Conservation (phyloP, 2,797 vertebrate genomes). For the Malacoctenus gilli region DNA sequence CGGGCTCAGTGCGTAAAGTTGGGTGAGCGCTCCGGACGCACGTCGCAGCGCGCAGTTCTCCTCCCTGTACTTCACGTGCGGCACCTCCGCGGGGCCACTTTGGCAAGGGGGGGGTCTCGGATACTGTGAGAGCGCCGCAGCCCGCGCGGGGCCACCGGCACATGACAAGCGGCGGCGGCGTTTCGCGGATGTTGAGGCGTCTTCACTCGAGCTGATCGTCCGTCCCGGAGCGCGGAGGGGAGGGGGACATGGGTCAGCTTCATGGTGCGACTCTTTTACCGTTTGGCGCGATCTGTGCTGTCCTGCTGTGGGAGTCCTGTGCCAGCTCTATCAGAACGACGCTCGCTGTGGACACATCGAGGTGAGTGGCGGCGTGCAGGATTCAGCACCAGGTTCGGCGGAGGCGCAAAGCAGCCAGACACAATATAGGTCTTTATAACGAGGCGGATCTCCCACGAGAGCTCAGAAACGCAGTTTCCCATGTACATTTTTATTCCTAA, state of each 20-base stretch:
- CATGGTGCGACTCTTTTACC: conserved; percentile 71
- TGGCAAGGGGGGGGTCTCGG: conserved; percentile 41
- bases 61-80: conserved; percentile 52
- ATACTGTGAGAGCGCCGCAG: conserved; percentile 13
- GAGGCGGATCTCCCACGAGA: too few relatives aligned
- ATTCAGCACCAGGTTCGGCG: too few relatives aligned
- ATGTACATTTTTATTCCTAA: background rate
- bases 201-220: conserved; percentile 35
- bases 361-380: conserved; percentile 57
- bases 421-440: too few relatives aligned
- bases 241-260: conserved; percentile 78
- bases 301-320: conserved; percentile 72
- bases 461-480: too few relatives aligned
- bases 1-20: conserved; percentile 70
- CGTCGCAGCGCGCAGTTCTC: conserved; percentile 39
- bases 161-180: conserved; percentile 34
- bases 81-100: conserved; percentile 57
- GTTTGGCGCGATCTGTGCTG: conserved; percentile 68
- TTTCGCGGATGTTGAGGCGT: conserved; percentile 43
- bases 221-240: conserved; percentile 48
- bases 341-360: conserved; percentile 69
- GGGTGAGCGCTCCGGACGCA: conserved; percentile 52
- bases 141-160: conserved; percentile 35
- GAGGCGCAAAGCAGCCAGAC: too few relatives aligned
- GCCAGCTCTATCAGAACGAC: conserved; percentile 74